These are phyloP conservation scores for Pedionomus torquatus DNA, from an alignment of 2,113 vertebrate genomes.

Conservation along the genomic window DNA sequence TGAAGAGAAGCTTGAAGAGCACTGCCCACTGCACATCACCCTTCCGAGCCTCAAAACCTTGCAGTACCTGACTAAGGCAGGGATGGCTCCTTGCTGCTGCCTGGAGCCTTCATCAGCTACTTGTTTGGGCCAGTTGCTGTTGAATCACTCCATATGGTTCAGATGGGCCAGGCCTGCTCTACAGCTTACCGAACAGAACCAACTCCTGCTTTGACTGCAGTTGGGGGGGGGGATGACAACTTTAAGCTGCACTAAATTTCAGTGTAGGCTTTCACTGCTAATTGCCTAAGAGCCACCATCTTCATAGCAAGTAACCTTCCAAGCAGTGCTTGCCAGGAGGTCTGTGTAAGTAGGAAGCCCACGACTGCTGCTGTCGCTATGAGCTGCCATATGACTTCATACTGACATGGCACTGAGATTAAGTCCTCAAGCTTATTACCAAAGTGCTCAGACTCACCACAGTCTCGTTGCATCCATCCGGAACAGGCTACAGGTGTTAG, in stretches of 20 bases:
- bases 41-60: background rate
- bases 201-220: background rate
- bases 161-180: background rate
- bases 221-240: background rate
- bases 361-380: accelerated
- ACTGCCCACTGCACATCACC: background rate
- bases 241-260: background rate
- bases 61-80: background rate
- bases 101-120: background rate
- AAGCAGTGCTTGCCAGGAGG: background rate
- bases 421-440: background rate
- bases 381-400: background rate
- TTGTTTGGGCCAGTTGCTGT: background rate
- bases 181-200: background rate
- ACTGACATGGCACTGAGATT: background rate
- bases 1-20: background rate
- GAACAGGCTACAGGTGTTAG: background rate
- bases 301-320: background rate
- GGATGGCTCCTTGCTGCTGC: background rate
- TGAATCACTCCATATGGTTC: background rate
- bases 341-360: background rate
- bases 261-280: background rate
- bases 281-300: accelerated
- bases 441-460: background rate
- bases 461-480: too few relatives aligned